Conservation (phyloP, 2,113 vertebrate species). For the Glareola pratincola region DNA sequence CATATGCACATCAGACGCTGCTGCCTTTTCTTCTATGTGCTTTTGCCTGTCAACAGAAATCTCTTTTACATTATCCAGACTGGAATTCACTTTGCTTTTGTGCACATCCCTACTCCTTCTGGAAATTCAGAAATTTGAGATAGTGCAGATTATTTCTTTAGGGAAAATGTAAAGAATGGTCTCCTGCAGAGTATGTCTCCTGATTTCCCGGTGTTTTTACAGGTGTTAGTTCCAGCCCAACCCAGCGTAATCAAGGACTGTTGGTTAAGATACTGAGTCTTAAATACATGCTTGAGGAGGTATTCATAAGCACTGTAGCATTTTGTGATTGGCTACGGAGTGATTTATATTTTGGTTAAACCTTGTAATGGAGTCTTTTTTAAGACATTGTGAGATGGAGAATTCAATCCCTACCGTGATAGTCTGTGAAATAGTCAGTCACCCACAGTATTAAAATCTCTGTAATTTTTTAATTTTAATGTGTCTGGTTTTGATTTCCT, state of each 20-base stretch:
- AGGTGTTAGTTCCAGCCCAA: background rate
- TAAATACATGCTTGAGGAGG: background rate
- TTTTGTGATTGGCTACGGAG: background rate
- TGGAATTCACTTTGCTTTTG: constrained; percentile 30
- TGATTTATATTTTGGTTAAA: background rate
- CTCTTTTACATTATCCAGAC: background rate
- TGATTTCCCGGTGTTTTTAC: background rate
- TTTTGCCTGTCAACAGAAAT: background rate
- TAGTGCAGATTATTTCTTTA: background rate
- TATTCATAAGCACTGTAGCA: background rate
- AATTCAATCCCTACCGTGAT: background rate
- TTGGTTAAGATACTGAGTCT: background rate
- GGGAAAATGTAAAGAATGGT: background rate
- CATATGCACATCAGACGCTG: background rate
- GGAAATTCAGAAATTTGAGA: constrained; percentile 11
- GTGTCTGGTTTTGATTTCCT: background rate
- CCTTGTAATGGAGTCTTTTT: rapidly evolving
- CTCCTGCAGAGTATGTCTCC: background rate
- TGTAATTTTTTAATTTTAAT: background rate
- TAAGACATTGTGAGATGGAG: background rate
- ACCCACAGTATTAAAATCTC: background rate
- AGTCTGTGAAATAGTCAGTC: background rate
- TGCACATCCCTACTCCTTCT: background rate
- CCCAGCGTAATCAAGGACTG: background rate
- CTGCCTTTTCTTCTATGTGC: background rate